Evolutionary conservation across 23 tunicate genomes (phyloP), one percentile per base, ranked within the genome.

Genomic region (Trididemnum clinides): DNA sequence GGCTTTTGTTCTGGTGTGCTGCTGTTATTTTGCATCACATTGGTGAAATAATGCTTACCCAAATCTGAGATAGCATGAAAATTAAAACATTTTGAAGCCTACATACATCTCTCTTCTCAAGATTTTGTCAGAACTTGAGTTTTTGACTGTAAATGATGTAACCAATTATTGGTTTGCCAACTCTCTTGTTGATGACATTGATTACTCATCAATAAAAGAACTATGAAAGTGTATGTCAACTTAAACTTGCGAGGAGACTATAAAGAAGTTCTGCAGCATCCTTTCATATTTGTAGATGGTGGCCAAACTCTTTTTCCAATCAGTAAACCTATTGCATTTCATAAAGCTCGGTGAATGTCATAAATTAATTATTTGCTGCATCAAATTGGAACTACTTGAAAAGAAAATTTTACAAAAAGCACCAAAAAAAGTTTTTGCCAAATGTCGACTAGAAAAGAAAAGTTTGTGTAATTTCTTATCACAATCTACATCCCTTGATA

Each of bases 1-100:
- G 75, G 75, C 75, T 3, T 5, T n/a, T 69, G 38, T 30, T 69
- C 20, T 69, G 75, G 75, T 69, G 75, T 69, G 34, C 7, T 30
- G 20, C 37, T 4, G 37, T n/a, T n/a, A n/a, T n/a, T n/a, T n/a
- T n/a, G n/a, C n/a, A 69, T n/a, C 75, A 69, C 38, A 69, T 69
- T 31, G 75, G 75, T 5, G 75, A 69, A 69, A 69, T 69, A 3
- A 69, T 69, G 34, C 36, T 69, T 6, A 27, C n/a, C 36, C 75
- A 23, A 7, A 23, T 69, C 15, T 30, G 75, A 37, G n/a, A 31
- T 5, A 27, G 36, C 36, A 28, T 69, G 7, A 30, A 10, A 27
- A 30, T 69, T 69, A 37, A 69, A n/a, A 28, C 34, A 69, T 27
- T 7, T 7, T 28, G 36, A 6, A 69, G 75, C 23, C 75, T 5